Conservation (phyloP, 2,797 vertebrate genomes). For the Prionace glauca region DNA sequence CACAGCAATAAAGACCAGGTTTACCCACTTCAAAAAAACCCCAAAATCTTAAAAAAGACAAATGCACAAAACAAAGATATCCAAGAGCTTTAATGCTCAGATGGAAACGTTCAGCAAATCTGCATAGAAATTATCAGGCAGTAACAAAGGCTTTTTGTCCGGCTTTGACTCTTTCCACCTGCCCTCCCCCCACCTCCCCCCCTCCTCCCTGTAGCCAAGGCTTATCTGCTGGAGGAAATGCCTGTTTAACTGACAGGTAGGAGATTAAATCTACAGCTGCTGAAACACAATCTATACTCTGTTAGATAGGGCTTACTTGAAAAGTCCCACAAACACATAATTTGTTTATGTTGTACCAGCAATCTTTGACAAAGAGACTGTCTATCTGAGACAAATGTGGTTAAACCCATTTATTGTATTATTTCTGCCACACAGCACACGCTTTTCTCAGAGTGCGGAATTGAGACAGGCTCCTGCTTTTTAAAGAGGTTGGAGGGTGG, state of each 20-base stretch:
- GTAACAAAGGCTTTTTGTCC: conserved; percentile 82
- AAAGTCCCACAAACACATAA: conserved; percentile 66
- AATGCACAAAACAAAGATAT: conserved; percentile 45
- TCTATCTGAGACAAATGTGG: conserved; percentile 73
- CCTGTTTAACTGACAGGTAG: conserved; percentile 77
- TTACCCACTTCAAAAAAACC: conserved; percentile 47
- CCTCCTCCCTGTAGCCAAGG: conserved; percentile 53
- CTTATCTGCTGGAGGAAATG: conserved; percentile 70
- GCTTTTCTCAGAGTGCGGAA: conserved; percentile 67
- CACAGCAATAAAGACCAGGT: conserved; percentile 53
- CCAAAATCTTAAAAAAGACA: conserved; percentile 47
- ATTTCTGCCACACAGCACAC: conserved; percentile 67
- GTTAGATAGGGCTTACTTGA: conserved; percentile 64
- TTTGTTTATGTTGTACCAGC: conserved; percentile 66
- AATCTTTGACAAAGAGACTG: conserved; percentile 68
- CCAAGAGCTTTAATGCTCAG: conserved; percentile 38
- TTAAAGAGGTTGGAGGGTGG: conserved; percentile 50
- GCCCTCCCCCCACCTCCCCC: conserved; percentile 45
- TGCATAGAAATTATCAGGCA: conserved; percentile 57
- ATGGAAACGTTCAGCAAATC: conserved; percentile 48
- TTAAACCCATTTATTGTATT: conserved; percentile 70
- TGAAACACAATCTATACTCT: conserved; percentile 67
- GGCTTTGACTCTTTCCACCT: conserved; percentile 53
- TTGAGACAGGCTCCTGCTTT: conserved; percentile 71
- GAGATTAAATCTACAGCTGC: conserved; percentile 74